Evolutionary conservation across 2,797 vertebrate genomes (phyloP).

Genomic region (Remorina albescens): DNA sequence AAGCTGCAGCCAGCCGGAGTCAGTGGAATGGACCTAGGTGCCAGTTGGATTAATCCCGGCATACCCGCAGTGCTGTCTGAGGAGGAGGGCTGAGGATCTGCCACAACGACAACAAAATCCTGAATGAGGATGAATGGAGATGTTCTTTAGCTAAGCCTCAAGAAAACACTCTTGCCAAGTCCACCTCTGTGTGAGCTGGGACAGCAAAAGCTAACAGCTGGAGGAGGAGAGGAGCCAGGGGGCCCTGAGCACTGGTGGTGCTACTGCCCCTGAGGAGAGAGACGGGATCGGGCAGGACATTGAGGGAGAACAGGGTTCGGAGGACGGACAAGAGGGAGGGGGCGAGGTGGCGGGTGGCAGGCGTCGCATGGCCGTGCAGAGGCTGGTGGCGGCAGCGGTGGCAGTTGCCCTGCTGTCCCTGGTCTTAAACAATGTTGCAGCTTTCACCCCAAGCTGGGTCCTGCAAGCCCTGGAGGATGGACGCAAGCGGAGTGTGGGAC

Average conservation of each 20-base stretch:
- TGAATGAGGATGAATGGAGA: slow-evolving; percentile 95
- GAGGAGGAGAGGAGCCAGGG: slow-evolving; percentile 73
- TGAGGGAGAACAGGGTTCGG: slow-evolving; percentile 46
- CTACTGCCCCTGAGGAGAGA: slow-evolving; percentile 81
- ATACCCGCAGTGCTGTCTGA: slow-evolving; percentile 88
- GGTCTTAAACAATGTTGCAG: slow-evolving; percentile 94
- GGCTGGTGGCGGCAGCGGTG: slow-evolving; percentile 93
- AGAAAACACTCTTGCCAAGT: slow-evolving; percentile 59
- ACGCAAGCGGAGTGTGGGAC: slow-evolving; percentile 93
- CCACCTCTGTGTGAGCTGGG: slow-evolving; percentile 58
- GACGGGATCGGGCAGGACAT: slow-evolving; percentile 43
- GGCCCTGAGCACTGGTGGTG: slow-evolving; percentile 79
- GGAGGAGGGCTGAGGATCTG: slow-evolving; percentile 90
- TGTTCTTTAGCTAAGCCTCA: slow-evolving; percentile 91
- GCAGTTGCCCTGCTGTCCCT: slow-evolving; percentile 95
- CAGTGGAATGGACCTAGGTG: slow-evolving; percentile 88
- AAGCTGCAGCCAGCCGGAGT: slow-evolving; percentile 75
- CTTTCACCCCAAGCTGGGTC: slow-evolving; percentile 97
- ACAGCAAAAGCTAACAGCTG: slow-evolving; percentile 59
- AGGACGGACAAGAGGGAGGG: slow-evolving; percentile 59
- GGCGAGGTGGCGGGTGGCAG: slow-evolving; percentile 67
- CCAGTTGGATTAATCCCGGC: slow-evolving; percentile 78
- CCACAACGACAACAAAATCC: slow-evolving; percentile 55
- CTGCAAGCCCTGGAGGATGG: slow-evolving; percentile 93
- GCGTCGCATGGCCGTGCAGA: slow-evolving; percentile 92